Conservation (phyloP, 2,888 invertebrate species). For the Lumbricus terrestris region DNA sequence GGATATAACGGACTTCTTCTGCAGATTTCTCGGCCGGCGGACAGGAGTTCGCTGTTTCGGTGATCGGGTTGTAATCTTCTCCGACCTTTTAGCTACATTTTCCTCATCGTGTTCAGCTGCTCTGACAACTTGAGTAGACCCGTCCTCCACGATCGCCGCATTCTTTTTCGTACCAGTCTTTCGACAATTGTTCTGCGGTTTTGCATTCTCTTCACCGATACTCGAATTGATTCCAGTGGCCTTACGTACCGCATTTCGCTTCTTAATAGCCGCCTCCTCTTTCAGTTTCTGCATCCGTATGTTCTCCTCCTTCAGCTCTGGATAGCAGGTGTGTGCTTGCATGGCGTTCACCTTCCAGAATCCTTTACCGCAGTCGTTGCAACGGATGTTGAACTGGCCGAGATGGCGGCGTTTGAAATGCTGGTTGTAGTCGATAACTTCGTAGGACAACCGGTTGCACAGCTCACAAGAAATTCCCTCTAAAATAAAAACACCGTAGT, state of each 20-base stretch:
- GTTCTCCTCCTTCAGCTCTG: constrained; percentile 21
- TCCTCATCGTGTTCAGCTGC: background rate
- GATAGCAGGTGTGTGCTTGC: constrained; percentile 18
- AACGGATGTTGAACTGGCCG: constrained; percentile 16
- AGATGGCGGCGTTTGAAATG: constrained; percentile 16
- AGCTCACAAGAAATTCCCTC: constrained; percentile 15
- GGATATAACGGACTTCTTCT: background rate
- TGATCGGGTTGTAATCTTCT: background rate
- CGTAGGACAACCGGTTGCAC: constrained; percentile 18
- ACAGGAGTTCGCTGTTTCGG: background rate
- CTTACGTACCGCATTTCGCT: constrained; percentile 4
- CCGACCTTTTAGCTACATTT: background rate
- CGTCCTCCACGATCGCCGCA: background rate
- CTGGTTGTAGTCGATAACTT: constrained; percentile 16
- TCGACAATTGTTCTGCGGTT: background rate
- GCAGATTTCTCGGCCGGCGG: background rate
- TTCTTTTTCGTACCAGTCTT: constrained; percentile 3
- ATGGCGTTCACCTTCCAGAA: constrained; percentile 19
- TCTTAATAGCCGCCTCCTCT: background rate
- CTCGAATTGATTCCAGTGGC: constrained; percentile 3
- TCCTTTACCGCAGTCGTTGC: constrained; percentile 15
- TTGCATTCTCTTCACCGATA: background rate
- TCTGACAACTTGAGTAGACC: too few species aligned
- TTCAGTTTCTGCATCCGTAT: background rate
- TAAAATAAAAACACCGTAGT: background rate